A percentile compares a stretch with the other conserved stretches of the same genome.
Conservation (phyloP, 1,140 invertebrate genomes). For the Ptiloglossa arizonensis region DNA sequence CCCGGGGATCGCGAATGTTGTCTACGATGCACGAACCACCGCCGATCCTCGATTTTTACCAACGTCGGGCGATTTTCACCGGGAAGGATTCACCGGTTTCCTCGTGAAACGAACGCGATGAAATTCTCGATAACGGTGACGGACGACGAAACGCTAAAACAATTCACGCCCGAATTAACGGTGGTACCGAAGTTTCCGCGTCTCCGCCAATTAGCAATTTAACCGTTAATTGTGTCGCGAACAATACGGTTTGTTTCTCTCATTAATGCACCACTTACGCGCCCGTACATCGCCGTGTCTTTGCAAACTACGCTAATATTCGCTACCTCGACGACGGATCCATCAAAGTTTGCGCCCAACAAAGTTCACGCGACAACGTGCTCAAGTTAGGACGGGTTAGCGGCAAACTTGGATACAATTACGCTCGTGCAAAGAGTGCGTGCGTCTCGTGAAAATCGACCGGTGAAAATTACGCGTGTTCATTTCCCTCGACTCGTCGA, state of each 20-base stretch:
- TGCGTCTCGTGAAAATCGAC: background rate
- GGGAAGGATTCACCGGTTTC: slow-evolving; percentile 22
- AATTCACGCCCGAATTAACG: slow-evolving; percentile 40
- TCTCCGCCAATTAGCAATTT: slow-evolving; percentile 42
- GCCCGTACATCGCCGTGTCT: slow-evolving; percentile 16
- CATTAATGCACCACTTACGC: slow-evolving; percentile 40
- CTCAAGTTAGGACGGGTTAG: background rate
- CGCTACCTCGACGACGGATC: slow-evolving; percentile 39
- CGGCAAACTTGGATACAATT: background rate
- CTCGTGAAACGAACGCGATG: slow-evolving; percentile 2
- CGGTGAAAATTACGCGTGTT: too few relatives aligned
- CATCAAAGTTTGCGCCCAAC: slow-evolving; percentile 51
- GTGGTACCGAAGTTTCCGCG: background rate
- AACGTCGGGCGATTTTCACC: slow-evolving; percentile 4
- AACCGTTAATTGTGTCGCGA: slow-evolving; percentile 36
- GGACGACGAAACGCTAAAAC: slow-evolving; percentile 9
- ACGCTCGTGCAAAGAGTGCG: background rate
- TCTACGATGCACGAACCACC: slow-evolving; percentile 32
- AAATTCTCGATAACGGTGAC: background rate
- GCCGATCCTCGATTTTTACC: slow-evolving; percentile 40
- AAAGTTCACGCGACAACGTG: slow-evolving; percentile 20
- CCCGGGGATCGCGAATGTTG: slow-evolving; percentile 28
- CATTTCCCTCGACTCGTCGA: too few relatives aligned
- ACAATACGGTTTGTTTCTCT: slow-evolving; percentile 56
- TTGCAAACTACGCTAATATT: slow-evolving; percentile 46